Conservation (phyloP, 1,140 invertebrate species). For the Tetragonula clypearis region DNA sequence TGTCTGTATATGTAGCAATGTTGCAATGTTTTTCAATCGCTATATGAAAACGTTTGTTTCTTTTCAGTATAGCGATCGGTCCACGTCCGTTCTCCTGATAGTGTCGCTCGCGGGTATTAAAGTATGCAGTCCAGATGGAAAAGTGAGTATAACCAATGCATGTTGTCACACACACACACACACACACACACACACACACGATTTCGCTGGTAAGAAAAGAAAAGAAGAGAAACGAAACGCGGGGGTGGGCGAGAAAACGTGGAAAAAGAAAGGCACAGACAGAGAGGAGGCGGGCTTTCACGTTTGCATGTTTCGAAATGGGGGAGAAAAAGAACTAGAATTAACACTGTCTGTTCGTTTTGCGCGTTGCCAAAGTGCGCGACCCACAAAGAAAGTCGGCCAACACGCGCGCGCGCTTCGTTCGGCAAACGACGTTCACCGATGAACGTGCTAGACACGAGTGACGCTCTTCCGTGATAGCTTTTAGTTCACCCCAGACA, state of each 20-base stretch:
- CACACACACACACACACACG: not conserved
- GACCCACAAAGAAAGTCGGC: conserved; percentile 72
- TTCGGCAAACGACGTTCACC: conserved; percentile 18
- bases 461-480: conserved; percentile 48
- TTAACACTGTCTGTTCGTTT: conserved; percentile 52
- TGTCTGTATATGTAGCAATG: too few relatives aligned
- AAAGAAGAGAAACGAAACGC: not conserved
- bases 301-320: not conserved
- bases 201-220: not conserved
- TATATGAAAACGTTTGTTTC: conserved; percentile 61
- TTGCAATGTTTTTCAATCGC: not conserved
- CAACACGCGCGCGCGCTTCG: conserved; percentile 33
- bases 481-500: conserved; percentile 62
- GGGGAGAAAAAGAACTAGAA: conserved; percentile 31
- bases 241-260: not conserved
- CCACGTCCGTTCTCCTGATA: conserved; percentile 88
- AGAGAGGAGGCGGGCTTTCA: not conserved
- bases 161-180: not conserved
- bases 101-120: conserved; percentile 90
- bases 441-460: conserved; percentile 28
- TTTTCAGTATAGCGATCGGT: conserved; percentile 84
- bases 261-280: not conserved
- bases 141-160: conserved; percentile 83
- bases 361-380: conserved; percentile 42
- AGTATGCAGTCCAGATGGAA: conserved; percentile 91